Conservation (phyloP, 2,113 vertebrate genomes). For the Suncus etruscus region DNA sequence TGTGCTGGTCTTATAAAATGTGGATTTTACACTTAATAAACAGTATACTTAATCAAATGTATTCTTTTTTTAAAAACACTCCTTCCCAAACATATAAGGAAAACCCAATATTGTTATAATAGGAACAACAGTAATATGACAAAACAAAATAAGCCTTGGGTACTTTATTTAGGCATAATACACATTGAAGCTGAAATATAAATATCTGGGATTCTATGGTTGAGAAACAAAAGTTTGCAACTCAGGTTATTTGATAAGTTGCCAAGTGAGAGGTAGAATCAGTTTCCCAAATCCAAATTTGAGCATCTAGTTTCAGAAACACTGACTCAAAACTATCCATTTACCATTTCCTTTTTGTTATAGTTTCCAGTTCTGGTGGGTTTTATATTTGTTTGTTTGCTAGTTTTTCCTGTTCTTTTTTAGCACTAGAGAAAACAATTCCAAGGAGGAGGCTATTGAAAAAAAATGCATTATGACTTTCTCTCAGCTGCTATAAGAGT, state of each 20-base stretch:
- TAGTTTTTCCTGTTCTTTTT: neutral
- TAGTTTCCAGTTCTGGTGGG: neutral
- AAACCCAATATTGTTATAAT: conserved; percentile 63
- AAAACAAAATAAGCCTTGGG: conserved; percentile 10
- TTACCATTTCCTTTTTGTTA: conserved; percentile 9
- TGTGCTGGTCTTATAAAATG: conserved; percentile 77
- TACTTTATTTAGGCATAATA: conserved; percentile 12
- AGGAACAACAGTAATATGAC: conserved; percentile 25
- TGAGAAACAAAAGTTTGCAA: conserved; percentile 32
- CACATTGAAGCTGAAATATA: conserved; percentile 23
- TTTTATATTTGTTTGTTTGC: neutral
- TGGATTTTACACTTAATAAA: conserved; percentile 80
- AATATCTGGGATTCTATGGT: neutral
- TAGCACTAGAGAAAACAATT: neutral
- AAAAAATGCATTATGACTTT: neutral
- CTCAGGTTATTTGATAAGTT: neutral
- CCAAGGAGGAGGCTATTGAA: neutral
- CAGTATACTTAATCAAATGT: conserved; percentile 73
- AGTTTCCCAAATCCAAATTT: neutral
- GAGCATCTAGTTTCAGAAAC: neutral
- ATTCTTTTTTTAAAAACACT: conserved; percentile 76
- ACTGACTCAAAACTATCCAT: neutral
- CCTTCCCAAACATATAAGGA: conserved; percentile 64
- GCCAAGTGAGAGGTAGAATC: conserved; percentile 30
- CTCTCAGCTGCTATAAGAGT: neutral